Conservation (phyloP, 2,113 vertebrate species). For the Merops nubicus region DNA sequence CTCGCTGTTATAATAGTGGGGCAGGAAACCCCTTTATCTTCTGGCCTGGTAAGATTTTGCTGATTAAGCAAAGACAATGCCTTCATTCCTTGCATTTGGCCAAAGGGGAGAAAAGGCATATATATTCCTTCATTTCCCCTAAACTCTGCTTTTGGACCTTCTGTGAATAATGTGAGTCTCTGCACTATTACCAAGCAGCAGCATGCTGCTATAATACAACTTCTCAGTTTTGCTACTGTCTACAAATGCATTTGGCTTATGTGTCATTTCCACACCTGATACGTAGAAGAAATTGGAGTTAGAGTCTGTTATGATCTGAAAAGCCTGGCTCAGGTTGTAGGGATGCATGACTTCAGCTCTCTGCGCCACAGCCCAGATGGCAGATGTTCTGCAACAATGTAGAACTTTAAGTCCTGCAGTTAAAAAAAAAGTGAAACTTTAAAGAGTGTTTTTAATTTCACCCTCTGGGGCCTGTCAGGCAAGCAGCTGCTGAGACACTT, state of each 20-base stretch:
- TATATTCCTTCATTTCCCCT: neutral
- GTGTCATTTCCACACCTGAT: neutral
- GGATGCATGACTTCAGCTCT: neutral
- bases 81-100: neutral
- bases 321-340: neutral
- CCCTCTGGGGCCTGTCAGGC: neutral
- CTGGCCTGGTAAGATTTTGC: neutral
- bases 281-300: neutral
- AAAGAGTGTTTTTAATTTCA: conserved; percentile 37
- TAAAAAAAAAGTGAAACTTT: neutral
- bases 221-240: neutral
- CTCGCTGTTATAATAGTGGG: neutral
- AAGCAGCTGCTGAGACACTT: neutral
- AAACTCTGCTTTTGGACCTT: neutral
- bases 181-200: neutral
- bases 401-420: neutral
- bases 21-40: neutral
- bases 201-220: fast-evolving
- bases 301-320: neutral
- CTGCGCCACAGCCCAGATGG: neutral
- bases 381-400: neutral
- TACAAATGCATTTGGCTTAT: neutral
- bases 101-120: neutral
- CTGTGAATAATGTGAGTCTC: neutral
- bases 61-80: neutral